Percentiles rank a stretch among this genome's conserved stretches.
phyloP scores from a whole-genome alignment of 53 echinoderm and acorn worm species.

The Mesocentrotus franciscanus region DNA sequence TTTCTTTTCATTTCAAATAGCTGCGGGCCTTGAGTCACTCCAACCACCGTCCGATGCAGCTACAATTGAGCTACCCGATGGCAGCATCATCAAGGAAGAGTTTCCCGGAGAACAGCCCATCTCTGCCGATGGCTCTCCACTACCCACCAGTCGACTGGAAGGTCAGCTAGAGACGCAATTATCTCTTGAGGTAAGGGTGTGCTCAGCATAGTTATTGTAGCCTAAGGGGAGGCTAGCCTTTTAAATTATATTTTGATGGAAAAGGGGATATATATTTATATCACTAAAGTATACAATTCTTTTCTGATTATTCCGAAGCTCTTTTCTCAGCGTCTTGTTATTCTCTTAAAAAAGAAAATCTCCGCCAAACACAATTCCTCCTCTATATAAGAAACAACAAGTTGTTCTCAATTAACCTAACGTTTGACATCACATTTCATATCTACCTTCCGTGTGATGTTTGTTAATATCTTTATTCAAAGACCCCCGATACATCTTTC shows the following conservation, averaged over 20 bases:
- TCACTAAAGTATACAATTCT: too few relatives aligned
- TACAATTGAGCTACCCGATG: slow-evolving; percentile 60
- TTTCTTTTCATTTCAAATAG: slow-evolving; percentile 12
- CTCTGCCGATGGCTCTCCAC: slow-evolving; percentile 50
- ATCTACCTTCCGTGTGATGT: neutral
- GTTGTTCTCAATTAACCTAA: too few relatives aligned
- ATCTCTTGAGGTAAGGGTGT: slow-evolving; percentile 51
- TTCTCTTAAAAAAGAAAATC: too few relatives aligned
- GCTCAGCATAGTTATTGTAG: neutral
- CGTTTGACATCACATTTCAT: neutral
- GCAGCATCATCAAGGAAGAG: slow-evolving; percentile 63
- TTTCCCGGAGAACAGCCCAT: slow-evolving; percentile 50
- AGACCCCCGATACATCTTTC: too few relatives aligned
- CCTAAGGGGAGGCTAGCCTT: too few relatives aligned
- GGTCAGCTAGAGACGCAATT: slow-evolving; percentile 60
- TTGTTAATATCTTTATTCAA: neutral
- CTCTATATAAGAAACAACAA: too few relatives aligned
- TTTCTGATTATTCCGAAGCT: too few relatives aligned
- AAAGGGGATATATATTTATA: too few relatives aligned
- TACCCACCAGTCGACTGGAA: slow-evolving; percentile 57
- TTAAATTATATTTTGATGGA: too few relatives aligned
- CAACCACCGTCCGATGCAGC: neutral
- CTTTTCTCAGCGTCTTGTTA: too few relatives aligned
- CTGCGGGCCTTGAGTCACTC: slow-evolving; percentile 56
- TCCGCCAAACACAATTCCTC: too few relatives aligned